Evolutionary conservation across 1,140 invertebrate species (phyloP).

Genomic region (Dendroctonus ponderosae): DNA sequence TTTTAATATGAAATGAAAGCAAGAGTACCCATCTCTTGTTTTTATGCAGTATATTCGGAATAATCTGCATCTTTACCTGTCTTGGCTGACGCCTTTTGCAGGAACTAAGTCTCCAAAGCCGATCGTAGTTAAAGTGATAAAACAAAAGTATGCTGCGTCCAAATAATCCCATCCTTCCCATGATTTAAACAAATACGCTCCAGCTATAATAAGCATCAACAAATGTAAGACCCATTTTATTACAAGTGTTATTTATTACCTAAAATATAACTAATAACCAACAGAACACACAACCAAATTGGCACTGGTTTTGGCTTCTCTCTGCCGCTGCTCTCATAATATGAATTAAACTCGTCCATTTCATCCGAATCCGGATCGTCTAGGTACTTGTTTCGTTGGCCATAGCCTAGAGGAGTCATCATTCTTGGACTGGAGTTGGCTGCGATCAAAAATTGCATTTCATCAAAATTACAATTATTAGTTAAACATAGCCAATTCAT

Average conservation of each 20-base stretch:
- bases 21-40: no score
- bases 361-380: slow-evolving; percentile 55
- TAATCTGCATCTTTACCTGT: slow-evolving; percentile 39
- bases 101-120: slow-evolving; percentile 95
- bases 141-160: slow-evolving; percentile 93
- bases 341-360: slow-evolving; percentile 50
- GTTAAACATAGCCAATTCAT: not conserved
- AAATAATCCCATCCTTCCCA: slow-evolving; percentile 89
- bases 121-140: slow-evolving; percentile 93
- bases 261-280: slow-evolving; percentile 83
- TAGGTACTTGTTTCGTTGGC: slow-evolving; percentile 57
- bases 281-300: slow-evolving; percentile 86
- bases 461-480: no score
- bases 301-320: slow-evolving; percentile 71
- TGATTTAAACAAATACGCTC: slow-evolving; percentile 78
- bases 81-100: slow-evolving; percentile 68
- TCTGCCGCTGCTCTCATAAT: slow-evolving; percentile 44
- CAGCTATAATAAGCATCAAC: slow-evolving; percentile 58
- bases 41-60: no score
- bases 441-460: slow-evolving; percentile 2
- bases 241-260: slow-evolving; percentile 11
- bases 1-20: no score
- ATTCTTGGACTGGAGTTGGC: slow-evolving; percentile 58
- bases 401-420: slow-evolving; percentile 68
- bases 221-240: not conserved